Percentiles rank a stretch among this genome's conserved stretches.
Conservation (phyloP, 2,113 vertebrate species). For the Hippocampus barbouri region DNA sequence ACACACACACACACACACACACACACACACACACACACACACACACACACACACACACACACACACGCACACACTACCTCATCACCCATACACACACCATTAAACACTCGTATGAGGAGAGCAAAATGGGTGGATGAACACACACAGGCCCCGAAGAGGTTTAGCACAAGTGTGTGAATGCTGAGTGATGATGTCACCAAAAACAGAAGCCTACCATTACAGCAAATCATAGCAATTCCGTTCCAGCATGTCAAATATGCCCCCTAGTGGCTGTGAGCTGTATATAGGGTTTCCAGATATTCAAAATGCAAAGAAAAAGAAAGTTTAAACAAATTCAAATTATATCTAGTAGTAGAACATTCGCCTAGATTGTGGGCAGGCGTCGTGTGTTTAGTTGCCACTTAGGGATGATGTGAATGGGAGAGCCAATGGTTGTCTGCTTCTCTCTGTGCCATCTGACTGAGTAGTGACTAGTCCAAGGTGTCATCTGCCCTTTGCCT, state of each 20-base stretch:
- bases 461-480: no score
- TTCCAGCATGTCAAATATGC: neutral
- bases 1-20: neutral
- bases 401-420: no score
- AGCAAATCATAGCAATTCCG: neutral
- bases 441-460: no score
- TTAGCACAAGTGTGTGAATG: neutral
- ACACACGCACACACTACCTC: neutral
- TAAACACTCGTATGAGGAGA: neutral
- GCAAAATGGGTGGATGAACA: neutral
- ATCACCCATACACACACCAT: neutral
- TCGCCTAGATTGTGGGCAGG: no score
- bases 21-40: neutral
- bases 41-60: no score
- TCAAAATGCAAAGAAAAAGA: neutral
- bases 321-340: neutral
- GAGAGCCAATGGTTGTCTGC: no score
- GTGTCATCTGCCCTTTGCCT: no score
- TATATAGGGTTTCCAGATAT: neutral
- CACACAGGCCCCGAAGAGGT: neutral
- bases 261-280: neutral
- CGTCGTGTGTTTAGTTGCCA: neutral
- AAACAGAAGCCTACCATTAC: neutral
- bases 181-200: neutral
- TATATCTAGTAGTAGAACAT: neutral